phyloP scores from a whole-genome alignment of 2,113 vertebrate genomes.

The Alces alces region DNA sequence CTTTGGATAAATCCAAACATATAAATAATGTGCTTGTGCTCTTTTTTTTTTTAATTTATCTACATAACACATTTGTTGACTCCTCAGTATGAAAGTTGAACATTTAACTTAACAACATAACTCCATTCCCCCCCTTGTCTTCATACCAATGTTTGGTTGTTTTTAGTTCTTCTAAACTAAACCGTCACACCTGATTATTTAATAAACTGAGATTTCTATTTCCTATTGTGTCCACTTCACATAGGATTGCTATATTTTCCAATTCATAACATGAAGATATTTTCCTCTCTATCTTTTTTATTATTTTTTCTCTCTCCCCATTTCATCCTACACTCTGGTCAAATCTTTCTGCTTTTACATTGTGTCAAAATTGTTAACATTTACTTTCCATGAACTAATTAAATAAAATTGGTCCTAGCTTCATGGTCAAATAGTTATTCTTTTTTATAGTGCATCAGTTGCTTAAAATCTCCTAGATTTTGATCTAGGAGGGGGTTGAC shows the following conservation, averaged over 20 bases:
- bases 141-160: not conserved
- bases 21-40: not conserved
- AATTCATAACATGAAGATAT: not conserved
- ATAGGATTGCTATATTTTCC: not conserved
- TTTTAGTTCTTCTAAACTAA: not conserved
- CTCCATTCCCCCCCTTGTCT: not conserved
- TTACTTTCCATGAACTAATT: not conserved
- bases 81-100: not conserved
- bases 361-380: not conserved
- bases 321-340: not conserved
- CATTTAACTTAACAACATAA: not conserved
- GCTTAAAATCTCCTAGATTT: not conserved
- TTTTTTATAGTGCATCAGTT: slow-evolving; percentile 12
- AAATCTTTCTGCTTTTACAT: not conserved
- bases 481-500: too few relatives aligned
- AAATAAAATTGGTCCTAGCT: slow-evolving; percentile 15
- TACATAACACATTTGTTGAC: not conserved
- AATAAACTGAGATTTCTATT: not conserved
- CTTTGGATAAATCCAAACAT: not conserved
- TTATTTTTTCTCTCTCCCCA: not conserved
- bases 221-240: not conserved
- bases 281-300: not conserved
- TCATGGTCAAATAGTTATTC: not conserved
- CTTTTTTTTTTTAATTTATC: not conserved
- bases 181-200: not conserved